phyloP scores from a whole-genome alignment of 2,888 invertebrate species.

The Tachina fera region DNA sequence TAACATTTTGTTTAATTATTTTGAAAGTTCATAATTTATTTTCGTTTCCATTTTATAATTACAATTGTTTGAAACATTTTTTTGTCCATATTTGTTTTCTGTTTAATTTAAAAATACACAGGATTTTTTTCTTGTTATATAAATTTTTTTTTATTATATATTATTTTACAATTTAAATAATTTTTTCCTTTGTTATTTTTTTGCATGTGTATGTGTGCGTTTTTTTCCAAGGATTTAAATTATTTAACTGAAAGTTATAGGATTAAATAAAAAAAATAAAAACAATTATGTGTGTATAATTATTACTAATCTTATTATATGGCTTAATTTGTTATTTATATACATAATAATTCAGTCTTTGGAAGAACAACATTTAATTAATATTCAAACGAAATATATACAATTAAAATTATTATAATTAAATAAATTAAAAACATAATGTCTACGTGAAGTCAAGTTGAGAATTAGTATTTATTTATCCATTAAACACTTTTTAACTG shows the following conservation, averaged over 20 bases:
- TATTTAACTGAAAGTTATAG: conserved; percentile 26
- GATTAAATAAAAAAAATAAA: too few relatives aligned
- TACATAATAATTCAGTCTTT: conserved; percentile 81
- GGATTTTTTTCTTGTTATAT: conserved; percentile 1
- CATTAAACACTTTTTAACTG: too few relatives aligned
- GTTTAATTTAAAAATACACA: conserved; percentile 31
- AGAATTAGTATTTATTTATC: too few relatives aligned
- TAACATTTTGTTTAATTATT: conserved; percentile 59
- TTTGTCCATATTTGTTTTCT: conserved; percentile 8
- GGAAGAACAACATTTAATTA: conserved; percentile 80
- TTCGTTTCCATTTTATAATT: conserved; percentile 4
- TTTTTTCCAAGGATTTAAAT: conserved; percentile 30
- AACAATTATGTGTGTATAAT: conserved; percentile 12
- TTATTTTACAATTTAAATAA: conserved; percentile 50
- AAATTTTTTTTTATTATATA: not conserved
- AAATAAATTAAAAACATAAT: not conserved
- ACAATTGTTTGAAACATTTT: conserved; percentile 15
- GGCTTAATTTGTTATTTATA: conserved; percentile 74
- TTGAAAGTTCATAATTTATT: conserved; percentile 47
- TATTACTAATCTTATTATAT: conserved; percentile 52
- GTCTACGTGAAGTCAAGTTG: too few relatives aligned
- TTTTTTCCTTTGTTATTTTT: conserved; percentile 36
- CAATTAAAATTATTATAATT: not conserved
- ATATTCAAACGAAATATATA: conserved; percentile 31
- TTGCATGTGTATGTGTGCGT: conserved; percentile 55